Conservation (phyloP, 1,140 invertebrate genomes). For the Diorhabda carinulata region DNA sequence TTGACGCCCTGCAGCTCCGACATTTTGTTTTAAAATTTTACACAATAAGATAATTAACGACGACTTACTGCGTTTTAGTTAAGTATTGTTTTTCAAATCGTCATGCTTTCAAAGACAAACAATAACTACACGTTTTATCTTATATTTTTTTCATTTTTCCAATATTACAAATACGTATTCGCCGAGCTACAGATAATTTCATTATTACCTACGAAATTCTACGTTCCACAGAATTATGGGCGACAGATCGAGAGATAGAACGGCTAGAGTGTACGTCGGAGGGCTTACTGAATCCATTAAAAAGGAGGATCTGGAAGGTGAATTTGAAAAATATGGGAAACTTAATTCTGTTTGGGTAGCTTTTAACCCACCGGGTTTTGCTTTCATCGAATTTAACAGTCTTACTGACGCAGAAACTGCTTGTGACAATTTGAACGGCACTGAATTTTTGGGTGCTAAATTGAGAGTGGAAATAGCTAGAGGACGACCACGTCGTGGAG, state of each 20-base stretch:
- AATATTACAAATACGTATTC: slow-evolving; percentile 39
- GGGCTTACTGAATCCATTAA: slow-evolving; percentile 77
- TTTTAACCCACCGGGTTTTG: slow-evolving; percentile 93
- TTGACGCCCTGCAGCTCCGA: slow-evolving; percentile 36
- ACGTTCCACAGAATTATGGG: slow-evolving; percentile 47
- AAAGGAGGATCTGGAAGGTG: slow-evolving; percentile 85
- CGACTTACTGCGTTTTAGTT: slow-evolving; percentile 33
- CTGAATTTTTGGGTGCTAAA: slow-evolving; percentile 74
- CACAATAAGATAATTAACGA: slow-evolving; percentile 21
- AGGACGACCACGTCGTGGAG: slow-evolving; percentile 59
- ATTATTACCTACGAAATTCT: slow-evolving; percentile 40
- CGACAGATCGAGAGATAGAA: slow-evolving; percentile 50
- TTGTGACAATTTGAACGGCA: slow-evolving; percentile 86
- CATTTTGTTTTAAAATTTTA: slow-evolving; percentile 41
- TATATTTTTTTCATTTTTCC: slow-evolving; percentile 17
- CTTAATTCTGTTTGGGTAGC: slow-evolving; percentile 90
- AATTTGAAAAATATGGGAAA: slow-evolving; percentile 70
- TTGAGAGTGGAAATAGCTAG: slow-evolving; percentile 79
- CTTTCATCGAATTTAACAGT: slow-evolving; percentile 98
- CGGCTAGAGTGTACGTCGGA: slow-evolving; percentile 79
- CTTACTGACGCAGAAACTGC: slow-evolving; percentile 91
- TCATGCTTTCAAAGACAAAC: slow-evolving; percentile 25
- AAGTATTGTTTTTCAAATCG: slow-evolving; percentile 25
- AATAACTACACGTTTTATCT: slow-evolving; percentile 27
- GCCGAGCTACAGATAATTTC: slow-evolving; percentile 38